Evolutionary conservation across 2,797 vertebrate genomes (phyloP).

Genomic region (Catamblyrhynchus diadema): DNA sequence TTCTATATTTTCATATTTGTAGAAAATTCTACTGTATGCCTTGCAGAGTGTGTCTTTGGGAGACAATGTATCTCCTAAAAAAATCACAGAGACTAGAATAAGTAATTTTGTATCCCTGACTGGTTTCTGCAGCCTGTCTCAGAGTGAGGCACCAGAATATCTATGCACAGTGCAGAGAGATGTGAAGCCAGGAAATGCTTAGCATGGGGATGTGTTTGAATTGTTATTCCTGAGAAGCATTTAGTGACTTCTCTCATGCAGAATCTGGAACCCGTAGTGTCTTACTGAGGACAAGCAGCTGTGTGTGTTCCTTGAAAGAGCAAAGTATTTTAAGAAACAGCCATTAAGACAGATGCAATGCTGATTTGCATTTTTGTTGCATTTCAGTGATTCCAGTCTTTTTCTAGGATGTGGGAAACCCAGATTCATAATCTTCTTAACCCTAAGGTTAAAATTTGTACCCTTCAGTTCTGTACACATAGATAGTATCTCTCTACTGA

Average conservation of each 20-base stretch:
- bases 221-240: neutral
- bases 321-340: neutral
- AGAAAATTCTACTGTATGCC: neutral
- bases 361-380: neutral
- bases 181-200: neutral
- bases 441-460: neutral
- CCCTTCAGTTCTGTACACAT: neutral
- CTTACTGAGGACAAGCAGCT: neutral
- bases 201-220: fast-evolving
- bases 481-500: neutral
- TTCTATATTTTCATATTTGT: neutral
- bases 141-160: fast-evolving
- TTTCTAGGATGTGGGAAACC: neutral
- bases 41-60: neutral
- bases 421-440: neutral
- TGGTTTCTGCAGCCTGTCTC: neutral
- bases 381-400: neutral
- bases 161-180: fast-evolving
- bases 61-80: neutral
- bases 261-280: neutral
- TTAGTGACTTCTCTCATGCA: neutral
- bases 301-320: neutral
- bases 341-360: neutral
- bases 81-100: neutral
- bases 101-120: neutral